Evolutionary conservation across 2,797 vertebrate species (phyloP).

Genomic region (Lemur catta): DNA sequence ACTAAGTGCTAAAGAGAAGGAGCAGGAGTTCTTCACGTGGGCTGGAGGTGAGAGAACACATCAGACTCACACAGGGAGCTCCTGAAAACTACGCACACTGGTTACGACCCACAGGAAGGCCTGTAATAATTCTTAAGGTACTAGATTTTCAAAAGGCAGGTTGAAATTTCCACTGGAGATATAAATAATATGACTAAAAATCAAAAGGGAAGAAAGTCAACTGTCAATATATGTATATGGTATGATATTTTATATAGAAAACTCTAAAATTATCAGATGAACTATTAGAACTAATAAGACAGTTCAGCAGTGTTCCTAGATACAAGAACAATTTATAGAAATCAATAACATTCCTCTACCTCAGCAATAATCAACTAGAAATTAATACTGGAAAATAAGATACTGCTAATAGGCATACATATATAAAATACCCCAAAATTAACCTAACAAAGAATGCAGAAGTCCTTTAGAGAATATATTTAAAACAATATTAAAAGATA

Average conservation of each 20-base stretch:
- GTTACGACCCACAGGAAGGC: not conserved
- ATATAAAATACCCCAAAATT: not conserved
- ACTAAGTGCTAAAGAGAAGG: not conserved
- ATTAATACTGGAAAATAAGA: not conserved
- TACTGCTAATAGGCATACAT: not conserved
- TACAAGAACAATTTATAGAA: not conserved
- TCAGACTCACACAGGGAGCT: not conserved
- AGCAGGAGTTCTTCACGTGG: not conserved
- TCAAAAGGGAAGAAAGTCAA: not conserved
- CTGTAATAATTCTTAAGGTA: not conserved
- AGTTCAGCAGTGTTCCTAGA: not conserved
- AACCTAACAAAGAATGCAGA: not conserved
- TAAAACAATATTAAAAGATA: not conserved
- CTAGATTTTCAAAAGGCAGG: constrained; percentile 7
- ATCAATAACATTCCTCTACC: not conserved
- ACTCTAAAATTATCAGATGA: not conserved
- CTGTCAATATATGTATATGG: not conserved
- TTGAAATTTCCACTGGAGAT: constrained; percentile 5
- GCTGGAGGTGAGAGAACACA: not conserved
- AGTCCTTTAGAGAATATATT: not conserved
- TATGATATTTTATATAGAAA: not conserved
- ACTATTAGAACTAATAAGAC: not conserved
- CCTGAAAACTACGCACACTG: not conserved
- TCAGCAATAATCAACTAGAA: not conserved
- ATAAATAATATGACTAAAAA: not conserved